Base-by-base conservation (phyloP, 2,113 vertebrate genomes). In the Parus major region DNA sequence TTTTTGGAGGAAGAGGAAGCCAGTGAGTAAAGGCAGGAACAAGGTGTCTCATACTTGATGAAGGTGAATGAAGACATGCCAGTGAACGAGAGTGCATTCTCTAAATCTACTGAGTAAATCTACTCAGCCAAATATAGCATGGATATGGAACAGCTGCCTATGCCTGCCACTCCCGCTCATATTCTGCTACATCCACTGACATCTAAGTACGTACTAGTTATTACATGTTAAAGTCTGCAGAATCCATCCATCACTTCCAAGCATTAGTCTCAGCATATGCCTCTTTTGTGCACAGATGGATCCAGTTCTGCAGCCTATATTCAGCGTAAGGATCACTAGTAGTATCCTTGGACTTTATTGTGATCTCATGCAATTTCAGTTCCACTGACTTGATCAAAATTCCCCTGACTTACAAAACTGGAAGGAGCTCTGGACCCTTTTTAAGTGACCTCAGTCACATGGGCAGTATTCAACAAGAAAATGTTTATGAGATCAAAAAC, bases 241-340 rank as follows among this genome's bases (percentile, higher is more conserved):
- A 90, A 94, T 70, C 24, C 44, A 95, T 96, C 85, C 82, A 72
- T 94, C 93, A 88, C 7, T 83, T 85, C 59, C 60, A 57, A 79
- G 46, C 46, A 95, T 39, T 71, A 39, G 28, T 66, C 68, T 50
- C 39, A 91, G 75, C 87, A 69, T 69, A 82, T 42, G 71, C 75
- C 35, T 93, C 66, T 76, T 82, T 18, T 42, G 41, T 0, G 0
- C 77, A 79, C 15, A 10, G 83, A 93, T 11, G 18, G 88, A 90
- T 75, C 61, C 61, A 56, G 69, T 72, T 91, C 53, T 87, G 36
- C 50, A 82, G 85, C 46, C 47, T 56, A n/a, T 64, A 64, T 83
- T 63, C 66, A 66, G 55, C 2, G 13, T 75, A 93, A 82, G 35
- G 55, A 91, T 73, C 68, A n/a, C 33, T 68, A 75, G 56, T 75